Base-by-base conservation (phyloP, 2,113 vertebrate genomes). In the Pyxicephalus adspersus region DNA sequence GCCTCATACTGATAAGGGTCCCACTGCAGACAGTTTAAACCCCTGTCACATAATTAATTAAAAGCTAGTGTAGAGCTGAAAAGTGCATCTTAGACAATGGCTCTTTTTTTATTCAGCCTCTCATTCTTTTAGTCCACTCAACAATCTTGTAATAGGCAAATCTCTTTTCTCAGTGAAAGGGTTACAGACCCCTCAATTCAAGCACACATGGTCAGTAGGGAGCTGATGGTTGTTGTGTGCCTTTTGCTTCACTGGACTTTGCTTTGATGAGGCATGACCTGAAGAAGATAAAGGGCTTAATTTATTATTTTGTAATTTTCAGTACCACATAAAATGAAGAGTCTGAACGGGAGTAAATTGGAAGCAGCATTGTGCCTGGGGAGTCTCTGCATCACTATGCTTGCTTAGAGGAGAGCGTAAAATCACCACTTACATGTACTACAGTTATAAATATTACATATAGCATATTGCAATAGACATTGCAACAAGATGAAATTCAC, bases 401-500 rank as follows among this genome's bases (percentile, higher is more conserved):
- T 81, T 81, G 78, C 67, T 81, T 81, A 81, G 78, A 81, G 34
- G 51, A 75, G 51, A 58, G 80, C 63, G 70, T 82, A 82, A 82
- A 82, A 82, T 82, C 80, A 73, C 80, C 80, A 75, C 79, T 81
- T 81, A 81, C 80, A 65, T 75, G 80, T 82, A 74, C 80, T 75
- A 82, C 60, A 15, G 80, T 71, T 58, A 82, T 82, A 82, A 82
- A 82, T 82, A 82, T 82, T 82, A 75, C 80, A 82, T 82, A 82
- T 74, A 82, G 80, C 80, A 82, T 82, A 82, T 74, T 82, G 80
- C 80, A 66, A 82, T 82, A 75, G 70, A 75, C 70, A 25, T 70
- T 82, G 51, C 80, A 82, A 75, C 80, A 75, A 82, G 80, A 82
- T 82, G 80, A 82, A 82, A 82, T 82, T 82, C 80, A 66, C 80